A percentile compares a stretch with the other conserved stretches of the same genome.
These are phyloP conservation scores for Drosophila barbarae DNA, from an alignment of 2,888 invertebrate genomes.

Conservation along the genomic window DNA sequence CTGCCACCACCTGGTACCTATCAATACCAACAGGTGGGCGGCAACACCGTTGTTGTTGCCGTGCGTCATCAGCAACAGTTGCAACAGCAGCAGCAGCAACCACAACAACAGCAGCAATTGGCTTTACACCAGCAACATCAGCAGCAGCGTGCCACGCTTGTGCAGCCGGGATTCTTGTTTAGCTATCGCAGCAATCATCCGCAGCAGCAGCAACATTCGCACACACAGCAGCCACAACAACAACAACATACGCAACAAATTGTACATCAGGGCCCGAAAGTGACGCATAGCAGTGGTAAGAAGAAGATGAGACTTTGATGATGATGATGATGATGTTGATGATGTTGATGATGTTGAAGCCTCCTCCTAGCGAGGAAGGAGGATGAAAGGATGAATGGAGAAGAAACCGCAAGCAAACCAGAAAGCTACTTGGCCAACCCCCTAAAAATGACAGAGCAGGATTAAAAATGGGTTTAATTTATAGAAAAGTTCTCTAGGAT, in stretches of 20 bases:
- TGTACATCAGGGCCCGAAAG: constrained; percentile 45
- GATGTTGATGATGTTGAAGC: constrained; percentile 5
- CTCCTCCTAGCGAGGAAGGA: constrained; percentile 11
- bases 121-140: constrained; percentile 58
- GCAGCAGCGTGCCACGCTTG: constrained; percentile 66
- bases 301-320: constrained; percentile 16
- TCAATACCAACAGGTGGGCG: constrained; percentile 67
- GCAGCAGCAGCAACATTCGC: constrained; percentile 50
- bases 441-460: background rate
- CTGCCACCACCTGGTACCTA: constrained; percentile 55
- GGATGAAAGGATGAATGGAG: constrained; percentile 23
- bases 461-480: background rate
- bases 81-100: constrained; percentile 67
- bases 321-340: constrained; percentile 4
- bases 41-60: constrained; percentile 68
- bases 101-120: constrained; percentile 71
- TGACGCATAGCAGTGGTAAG: constrained; percentile 70
- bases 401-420: constrained; percentile 41
- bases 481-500: background rate
- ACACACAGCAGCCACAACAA: constrained; percentile 38
- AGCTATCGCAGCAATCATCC: constrained; percentile 70
- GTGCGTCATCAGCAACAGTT: constrained; percentile 64
- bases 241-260: constrained; percentile 36
- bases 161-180: constrained; percentile 75
- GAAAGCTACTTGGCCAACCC: background rate